These are phyloP conservation scores for rabbit (Oryctolagus cuniculus) DNA, from an alignment of 2,113 vertebrate species.

Conservation along the genomic window DNA sequence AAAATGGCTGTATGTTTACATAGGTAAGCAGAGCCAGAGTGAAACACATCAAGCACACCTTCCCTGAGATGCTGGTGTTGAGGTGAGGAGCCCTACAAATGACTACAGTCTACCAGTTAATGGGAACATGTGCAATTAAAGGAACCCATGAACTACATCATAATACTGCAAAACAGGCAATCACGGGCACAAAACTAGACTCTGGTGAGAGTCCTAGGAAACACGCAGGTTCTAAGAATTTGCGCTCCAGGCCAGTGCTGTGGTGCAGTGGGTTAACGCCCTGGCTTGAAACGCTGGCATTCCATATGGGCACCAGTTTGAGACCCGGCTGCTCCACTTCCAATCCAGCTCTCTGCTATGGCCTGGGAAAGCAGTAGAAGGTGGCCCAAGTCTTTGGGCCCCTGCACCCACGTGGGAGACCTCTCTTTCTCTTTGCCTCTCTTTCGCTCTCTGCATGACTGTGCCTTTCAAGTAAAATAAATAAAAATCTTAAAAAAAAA, in stretches of 20 bases:
- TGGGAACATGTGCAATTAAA: not conserved
- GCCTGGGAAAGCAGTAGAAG: no score
- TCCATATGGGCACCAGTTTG: no score
- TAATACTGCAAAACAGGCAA: not conserved
- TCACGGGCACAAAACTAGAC: not conserved
- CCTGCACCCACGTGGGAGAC: no score
- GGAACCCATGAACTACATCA: not conserved
- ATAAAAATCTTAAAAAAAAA: no score
- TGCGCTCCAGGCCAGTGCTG: not conserved
- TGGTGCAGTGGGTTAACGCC: no score
- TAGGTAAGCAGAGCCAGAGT: not conserved
- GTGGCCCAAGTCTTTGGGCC: no score
- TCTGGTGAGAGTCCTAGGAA: not conserved
- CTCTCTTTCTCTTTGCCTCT: no score
- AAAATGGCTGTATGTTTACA: accelerated
- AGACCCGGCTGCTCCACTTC: no score
- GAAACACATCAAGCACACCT: not conserved
- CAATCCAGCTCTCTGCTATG: no score
- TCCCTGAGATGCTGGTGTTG: not conserved
- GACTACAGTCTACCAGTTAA: not conserved
- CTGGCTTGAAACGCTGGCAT: no score
- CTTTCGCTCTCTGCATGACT: no score
- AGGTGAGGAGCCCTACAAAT: not conserved
- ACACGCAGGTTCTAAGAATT: not conserved
- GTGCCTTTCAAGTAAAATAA: no score